Evolutionary conservation across 2,797 vertebrate species (phyloP).

Genomic region (Karalla daura): DNA sequence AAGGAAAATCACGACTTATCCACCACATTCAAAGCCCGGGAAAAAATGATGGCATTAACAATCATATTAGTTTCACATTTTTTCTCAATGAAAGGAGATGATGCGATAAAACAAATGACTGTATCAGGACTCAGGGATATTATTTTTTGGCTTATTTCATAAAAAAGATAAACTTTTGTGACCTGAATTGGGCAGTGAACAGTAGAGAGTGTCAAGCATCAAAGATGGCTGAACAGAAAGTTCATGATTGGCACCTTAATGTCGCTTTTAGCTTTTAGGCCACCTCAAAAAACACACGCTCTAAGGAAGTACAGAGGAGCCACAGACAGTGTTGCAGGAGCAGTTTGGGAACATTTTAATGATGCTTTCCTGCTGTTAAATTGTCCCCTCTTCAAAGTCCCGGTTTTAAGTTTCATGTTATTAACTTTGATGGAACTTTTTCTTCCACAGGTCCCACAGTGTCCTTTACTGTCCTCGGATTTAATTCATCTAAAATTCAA

Average conservation of each 20-base stretch:
- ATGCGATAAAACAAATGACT: constrained; percentile 1
- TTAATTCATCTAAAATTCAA: not conserved
- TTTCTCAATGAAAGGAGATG: not conserved
- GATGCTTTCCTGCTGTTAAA: not conserved
- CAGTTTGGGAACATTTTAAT: not conserved
- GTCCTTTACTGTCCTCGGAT: not conserved
- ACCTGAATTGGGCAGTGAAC: not conserved
- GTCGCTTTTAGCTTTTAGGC: not conserved
- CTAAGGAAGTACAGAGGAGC: not conserved
- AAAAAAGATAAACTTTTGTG: not conserved
- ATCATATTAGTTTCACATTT: not conserved
- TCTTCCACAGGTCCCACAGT: not conserved
- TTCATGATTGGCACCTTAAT: not conserved
- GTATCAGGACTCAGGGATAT: not conserved
- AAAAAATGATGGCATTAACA: not conserved
- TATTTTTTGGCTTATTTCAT: not conserved
- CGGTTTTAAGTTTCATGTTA: not conserved
- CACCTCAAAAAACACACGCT: not conserved
- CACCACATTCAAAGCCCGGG: not conserved
- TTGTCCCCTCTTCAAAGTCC: not conserved
- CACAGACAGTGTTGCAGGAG: not conserved
- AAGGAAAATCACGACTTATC: constrained; percentile 5
- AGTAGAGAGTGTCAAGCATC: not conserved
- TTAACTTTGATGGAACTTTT: not conserved
- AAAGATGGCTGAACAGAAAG: not conserved